Percentiles rank a stretch among this genome's conserved stretches.
Conservation (phyloP, 2,888 invertebrate species). For the Synanthedon formicaeformis region DNA sequence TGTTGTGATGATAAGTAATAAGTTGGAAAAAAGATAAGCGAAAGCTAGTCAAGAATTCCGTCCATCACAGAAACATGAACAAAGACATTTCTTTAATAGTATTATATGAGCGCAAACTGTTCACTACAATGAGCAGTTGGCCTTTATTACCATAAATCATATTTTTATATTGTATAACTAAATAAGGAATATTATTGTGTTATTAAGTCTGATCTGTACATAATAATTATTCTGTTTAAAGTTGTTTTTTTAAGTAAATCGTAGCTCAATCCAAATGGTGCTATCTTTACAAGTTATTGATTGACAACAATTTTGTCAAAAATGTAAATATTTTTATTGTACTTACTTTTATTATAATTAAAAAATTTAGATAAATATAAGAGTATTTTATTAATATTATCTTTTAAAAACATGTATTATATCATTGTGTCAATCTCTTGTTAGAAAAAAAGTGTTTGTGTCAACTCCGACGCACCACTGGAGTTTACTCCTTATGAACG, state of each 20-base stretch:
- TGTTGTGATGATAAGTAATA: not conserved
- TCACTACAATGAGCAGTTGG: too few relatives aligned
- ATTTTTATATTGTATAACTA: not conserved
- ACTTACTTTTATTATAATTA: not conserved
- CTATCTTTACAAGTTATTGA: constrained; percentile 14
- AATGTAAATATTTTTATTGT: constrained; percentile 10
- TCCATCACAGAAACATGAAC: constrained; percentile 4
- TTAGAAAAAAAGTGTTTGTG: too few relatives aligned
- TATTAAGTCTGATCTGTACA: not conserved
- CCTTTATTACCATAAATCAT: too few relatives aligned
- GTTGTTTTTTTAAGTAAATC: constrained; percentile 4
- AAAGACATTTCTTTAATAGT: too few relatives aligned
- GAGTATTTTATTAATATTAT: not conserved
- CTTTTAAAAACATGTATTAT: not conserved
- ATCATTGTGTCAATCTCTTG: not conserved
- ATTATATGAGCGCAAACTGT: too few relatives aligned
- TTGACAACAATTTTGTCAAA: constrained; percentile 7
- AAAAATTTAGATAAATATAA: too few relatives aligned
- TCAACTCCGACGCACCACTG: too few relatives aligned
- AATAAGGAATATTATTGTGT: not conserved
- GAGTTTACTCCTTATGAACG: too few relatives aligned
- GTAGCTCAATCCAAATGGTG: constrained; percentile 46
- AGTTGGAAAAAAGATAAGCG: constrained; percentile 19
- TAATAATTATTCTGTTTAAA: not conserved
- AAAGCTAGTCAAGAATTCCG: constrained; percentile 29